Conservation (phyloP, 2,113 vertebrate species). For the Amia ocellicauda region DNA sequence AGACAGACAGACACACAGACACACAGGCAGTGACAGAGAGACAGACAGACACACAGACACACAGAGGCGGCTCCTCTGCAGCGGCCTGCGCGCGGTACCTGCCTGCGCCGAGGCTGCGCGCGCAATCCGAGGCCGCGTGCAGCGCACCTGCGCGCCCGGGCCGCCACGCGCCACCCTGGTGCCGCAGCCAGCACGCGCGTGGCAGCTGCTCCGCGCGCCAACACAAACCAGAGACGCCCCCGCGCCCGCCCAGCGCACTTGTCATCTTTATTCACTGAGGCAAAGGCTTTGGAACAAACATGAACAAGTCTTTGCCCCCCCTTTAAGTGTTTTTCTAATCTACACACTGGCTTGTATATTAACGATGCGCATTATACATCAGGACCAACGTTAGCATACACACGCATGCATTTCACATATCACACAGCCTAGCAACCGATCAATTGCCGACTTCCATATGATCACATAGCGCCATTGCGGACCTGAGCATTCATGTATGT, state of each 20-base stretch:
- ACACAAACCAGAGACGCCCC: conserved; percentile 55
- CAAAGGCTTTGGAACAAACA: background rate
- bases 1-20: too few species aligned
- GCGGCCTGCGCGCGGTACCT: conserved; percentile 25
- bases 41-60: too few species aligned
- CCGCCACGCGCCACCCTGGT: conserved; percentile 53
- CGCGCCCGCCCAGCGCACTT: conserved; percentile 1
- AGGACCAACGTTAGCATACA: too few species aligned
- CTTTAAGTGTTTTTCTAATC: too few species aligned
- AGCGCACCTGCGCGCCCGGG: conserved; percentile 57
- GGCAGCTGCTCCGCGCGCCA: conserved; percentile 57
- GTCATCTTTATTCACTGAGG: background rate
- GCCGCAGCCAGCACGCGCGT: conserved; percentile 37
- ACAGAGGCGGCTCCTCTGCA: background rate
- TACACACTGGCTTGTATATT: too few species aligned
- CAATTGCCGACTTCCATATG: too few species aligned
- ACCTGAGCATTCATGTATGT: too few species aligned
- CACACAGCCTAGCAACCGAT: too few species aligned
- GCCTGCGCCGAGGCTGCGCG: background rate
- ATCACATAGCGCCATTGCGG: too few species aligned
- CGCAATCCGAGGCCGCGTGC: background rate
- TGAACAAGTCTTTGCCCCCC: background rate
- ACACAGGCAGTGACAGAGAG: background rate
- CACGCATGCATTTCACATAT: too few species aligned
- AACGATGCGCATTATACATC: too few species aligned